These are phyloP conservation scores for Amphimallon solstitiale DNA, from an alignment of 2,888 invertebrate genomes.

Conservation along the genomic window DNA sequence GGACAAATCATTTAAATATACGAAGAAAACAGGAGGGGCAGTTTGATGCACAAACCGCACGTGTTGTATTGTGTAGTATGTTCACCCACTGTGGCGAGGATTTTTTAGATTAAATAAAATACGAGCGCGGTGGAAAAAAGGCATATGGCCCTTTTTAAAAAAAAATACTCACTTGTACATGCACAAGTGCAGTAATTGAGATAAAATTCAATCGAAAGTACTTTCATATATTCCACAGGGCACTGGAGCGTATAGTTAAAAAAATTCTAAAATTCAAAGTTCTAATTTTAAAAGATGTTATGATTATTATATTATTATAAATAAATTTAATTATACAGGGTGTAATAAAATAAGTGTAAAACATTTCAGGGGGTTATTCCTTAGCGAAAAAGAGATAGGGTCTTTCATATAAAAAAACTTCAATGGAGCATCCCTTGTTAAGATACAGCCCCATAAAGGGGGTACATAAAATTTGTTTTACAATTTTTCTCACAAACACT, in stretches of 20 bases:
- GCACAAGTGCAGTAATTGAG: conserved; percentile 29
- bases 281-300: conserved; percentile 7
- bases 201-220: conserved; percentile 22
- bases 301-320: conserved; percentile 1
- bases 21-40: conserved; percentile 55
- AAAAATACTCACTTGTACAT: conserved; percentile 8
- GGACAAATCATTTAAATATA: conserved; percentile 59
- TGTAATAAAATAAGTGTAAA: no score
- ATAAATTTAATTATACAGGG: no score
- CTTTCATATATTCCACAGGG: not conserved
- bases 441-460: no score
- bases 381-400: no score
- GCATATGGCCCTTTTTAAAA: conserved; percentile 51
- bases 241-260: no score
- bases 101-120: conserved; percentile 56
- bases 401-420: no score
- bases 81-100: conserved; percentile 52
- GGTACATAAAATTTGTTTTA: no score
- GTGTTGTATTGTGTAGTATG: conserved; percentile 4
- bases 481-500: no score
- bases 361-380: no score
- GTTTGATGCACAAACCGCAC: conserved; percentile 41
- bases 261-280: no score
- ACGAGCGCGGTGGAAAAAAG: conserved; percentile 54
- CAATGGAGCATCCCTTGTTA: no score